Base-by-base conservation (phyloP, 2,113 vertebrate species). In the Xiphias gladius region DNA sequence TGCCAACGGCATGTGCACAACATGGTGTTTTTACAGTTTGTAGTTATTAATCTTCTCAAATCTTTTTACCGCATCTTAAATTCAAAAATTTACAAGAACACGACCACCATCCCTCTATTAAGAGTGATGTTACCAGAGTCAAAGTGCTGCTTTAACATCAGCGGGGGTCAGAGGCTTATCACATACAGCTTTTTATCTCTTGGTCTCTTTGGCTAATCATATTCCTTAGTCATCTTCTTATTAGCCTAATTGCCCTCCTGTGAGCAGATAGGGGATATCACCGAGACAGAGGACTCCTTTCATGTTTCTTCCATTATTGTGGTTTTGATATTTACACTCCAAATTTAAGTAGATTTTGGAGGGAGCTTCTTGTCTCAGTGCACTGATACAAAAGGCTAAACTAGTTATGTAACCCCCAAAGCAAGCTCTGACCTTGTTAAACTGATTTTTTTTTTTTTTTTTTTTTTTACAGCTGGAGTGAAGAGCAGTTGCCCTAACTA, bases 221-320 rank as follows among this genome's bases (percentile, higher is more conserved):
- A 82, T 86, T 90, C 76, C 74, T 82, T 76, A 88, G 86, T 88
- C 82, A 76, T 88, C 19, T 64, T 68, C 72, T 80, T 81, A 79
- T 91, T 86, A 87, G 80, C 63, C 82, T 88, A 88, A 91, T 85
- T 89, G 65, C 78, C 65, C 74, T 48, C 61, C 19, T 2, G 57
- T 76, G 43, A 84, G 63, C 73, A 78, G 69, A 91, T 68, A 41
- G 46, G 58, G 54, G 62, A 59, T 83, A 80, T 84, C 35, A 69
- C 43, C 10, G n/a, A 76, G 69, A 86, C 46, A 46, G 20, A 87
- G 5, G 50, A 2, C 35, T 70, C 54, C 74, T 90, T 85, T 90
- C 32, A 83, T 85, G 64, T 88, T 73, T 82, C 73, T 62, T 64
- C 32, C 28, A 12, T 39, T 76, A 22, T 67, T 73, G 61, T 80